Evolutionary conservation across 2,888 invertebrate genomes (phyloP), one percentile per base, ranked within the genome.

Genomic region (Drosophila rubida): DNA sequence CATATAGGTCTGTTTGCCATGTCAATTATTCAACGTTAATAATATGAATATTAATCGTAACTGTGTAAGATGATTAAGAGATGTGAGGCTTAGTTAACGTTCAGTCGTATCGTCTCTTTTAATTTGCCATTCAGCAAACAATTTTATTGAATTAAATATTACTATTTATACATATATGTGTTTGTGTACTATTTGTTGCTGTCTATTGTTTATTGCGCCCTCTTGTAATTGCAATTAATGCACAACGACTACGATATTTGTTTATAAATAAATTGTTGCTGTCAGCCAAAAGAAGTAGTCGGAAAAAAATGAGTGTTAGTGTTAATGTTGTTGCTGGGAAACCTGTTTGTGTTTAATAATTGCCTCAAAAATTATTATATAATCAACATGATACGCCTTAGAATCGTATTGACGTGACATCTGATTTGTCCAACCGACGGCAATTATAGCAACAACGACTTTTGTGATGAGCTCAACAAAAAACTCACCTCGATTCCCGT

Each of bases 391-490:
- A 76, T 67, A 67, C 62, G 50, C 46, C 73, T 70, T 41, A 51
- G 55, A 67, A 44, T 62, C 58, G 45, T 46, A 50, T 69, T 57
- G 69, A 60, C 55, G 30, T 25, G 50, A 72, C 48, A 62, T 74
- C 60, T 48, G 53, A 46, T 58, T 68, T 60, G 42, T 16, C 11
- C 32, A 44, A 50, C 19, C 44, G 30, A 30, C 35, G 48, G 11
- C 19, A 45, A 53, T 32, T 58, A 46, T 48, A 14, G 37, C 44
- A 35, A 37, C 27, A 27, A 25, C 14, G 16, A 30, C 35, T 45
- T 53, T 50, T 54, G 9, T 70, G 62, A 72, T 78, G 77, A 75
- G 77, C 80, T 78, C 79, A 78, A 75, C 79, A 58, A 49, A 71
- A 66, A 46, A 23, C 59, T 64, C 37, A 53, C 45, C 55, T 44